A percentile compares a stretch with the other conserved stretches of the same genome.
phyloP scores from a whole-genome alignment of 2,888 invertebrate species.

The Arctia plantaginis region DNA sequence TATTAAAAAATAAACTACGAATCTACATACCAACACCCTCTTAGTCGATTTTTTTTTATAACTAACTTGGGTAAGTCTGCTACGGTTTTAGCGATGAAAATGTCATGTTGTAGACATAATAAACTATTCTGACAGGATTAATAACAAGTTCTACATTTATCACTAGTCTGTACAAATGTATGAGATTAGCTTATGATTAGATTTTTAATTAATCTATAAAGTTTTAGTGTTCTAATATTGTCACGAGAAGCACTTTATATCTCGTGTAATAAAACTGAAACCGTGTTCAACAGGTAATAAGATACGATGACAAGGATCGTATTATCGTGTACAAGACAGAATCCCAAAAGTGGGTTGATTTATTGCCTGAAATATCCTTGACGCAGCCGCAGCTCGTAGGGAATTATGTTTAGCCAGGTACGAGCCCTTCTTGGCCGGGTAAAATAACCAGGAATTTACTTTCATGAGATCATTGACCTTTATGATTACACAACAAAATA shows the following conservation, averaged over 20 bases:
- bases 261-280: constrained; percentile 62
- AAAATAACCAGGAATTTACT: constrained; percentile 29
- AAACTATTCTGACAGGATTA: not conserved
- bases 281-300: constrained; percentile 76
- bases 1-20: no score
- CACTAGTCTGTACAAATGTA: not conserved
- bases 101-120: not conserved
- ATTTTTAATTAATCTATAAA: constrained; percentile 1
- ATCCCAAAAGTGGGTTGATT: constrained; percentile 74
- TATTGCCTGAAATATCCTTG: constrained; percentile 71
- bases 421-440: constrained; percentile 29
- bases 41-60: no score
- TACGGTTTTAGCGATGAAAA: not conserved
- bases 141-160: not conserved
- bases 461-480: constrained; percentile 30
- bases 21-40: not conserved
- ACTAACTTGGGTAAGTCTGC: not conserved
- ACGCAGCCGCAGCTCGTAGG: constrained; percentile 58
- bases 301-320: constrained; percentile 74
- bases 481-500: constrained; percentile 26
- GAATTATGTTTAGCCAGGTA: constrained; percentile 62
- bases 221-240: constrained; percentile 6
- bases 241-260: constrained; percentile 49
- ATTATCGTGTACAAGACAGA: constrained; percentile 70
- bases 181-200: not conserved